phyloP scores from a whole-genome alignment of 2,113 vertebrate species.

The Colaptes auratus region DNA sequence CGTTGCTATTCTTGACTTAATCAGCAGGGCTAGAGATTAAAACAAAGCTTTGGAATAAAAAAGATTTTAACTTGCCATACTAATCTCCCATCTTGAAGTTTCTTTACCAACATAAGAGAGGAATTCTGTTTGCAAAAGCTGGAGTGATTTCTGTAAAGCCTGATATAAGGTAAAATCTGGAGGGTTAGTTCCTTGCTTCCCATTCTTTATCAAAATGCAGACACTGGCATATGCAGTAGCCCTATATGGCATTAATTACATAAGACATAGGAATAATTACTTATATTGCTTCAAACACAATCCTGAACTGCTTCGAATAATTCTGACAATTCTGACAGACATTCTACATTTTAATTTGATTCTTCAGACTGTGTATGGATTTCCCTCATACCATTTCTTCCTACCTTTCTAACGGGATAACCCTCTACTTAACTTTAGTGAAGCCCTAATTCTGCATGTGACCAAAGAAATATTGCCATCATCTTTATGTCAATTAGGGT shows the following conservation, averaged over 20 bases:
- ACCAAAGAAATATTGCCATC: neutral
- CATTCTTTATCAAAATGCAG: neutral
- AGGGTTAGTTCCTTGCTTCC: neutral
- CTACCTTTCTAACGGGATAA: neutral
- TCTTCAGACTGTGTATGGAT: neutral
- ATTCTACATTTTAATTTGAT: neutral
- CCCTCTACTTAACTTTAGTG: neutral
- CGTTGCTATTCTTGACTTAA: neutral
- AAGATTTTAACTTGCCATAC: neutral
- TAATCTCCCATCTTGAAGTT: neutral
- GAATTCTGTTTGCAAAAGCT: neutral
- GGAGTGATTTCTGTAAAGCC: neutral
- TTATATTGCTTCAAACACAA: neutral
- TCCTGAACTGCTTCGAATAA: neutral
- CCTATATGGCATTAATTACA: neutral
- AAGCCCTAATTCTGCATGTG: neutral
- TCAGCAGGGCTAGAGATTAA: neutral
- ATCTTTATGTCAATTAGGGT: neutral
- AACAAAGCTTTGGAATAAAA: neutral
- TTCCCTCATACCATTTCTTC: neutral
- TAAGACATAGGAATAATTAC: neutral
- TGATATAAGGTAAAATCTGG: neutral
- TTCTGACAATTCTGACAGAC: neutral
- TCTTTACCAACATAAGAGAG: neutral
- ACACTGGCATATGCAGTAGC: neutral